Conservation (phyloP, 2,888 invertebrate genomes). For the Archips crataeganus region DNA sequence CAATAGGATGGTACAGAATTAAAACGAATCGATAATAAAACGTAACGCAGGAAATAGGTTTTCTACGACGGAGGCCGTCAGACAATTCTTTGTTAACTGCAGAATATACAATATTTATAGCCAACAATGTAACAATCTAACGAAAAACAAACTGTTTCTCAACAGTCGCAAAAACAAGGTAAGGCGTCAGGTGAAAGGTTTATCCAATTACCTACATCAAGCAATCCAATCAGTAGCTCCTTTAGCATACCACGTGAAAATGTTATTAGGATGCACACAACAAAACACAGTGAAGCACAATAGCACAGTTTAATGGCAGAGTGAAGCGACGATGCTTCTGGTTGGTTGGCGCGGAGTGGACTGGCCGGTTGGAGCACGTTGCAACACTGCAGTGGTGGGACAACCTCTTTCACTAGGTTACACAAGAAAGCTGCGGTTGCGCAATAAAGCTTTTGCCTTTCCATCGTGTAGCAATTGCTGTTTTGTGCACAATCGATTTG, state of each 20-base stretch:
- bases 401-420: constrained; percentile 78
- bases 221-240: not conserved
- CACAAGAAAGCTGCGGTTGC: constrained; percentile 68
- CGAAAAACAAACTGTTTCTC: not conserved
- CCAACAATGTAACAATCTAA: not conserved
- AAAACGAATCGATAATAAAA: not conserved
- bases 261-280: constrained; percentile 14
- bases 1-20: not conserved
- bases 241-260: not conserved
- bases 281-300: constrained; percentile 18
- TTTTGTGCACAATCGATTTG: constrained; percentile 35
- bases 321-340: constrained; percentile 24
- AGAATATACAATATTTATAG: not conserved
- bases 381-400: constrained; percentile 67
- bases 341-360: constrained; percentile 51
- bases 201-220: not conserved
- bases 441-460: constrained; percentile 72
- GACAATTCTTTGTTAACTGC: constrained; percentile 11
- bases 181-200: not conserved
- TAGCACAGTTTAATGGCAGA: constrained; percentile 11
- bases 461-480: constrained; percentile 62
- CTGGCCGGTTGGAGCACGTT: constrained; percentile 63
- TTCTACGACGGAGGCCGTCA: constrained; percentile 17
- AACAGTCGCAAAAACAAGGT: not conserved
- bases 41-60: constrained; percentile 11